Evolutionary conservation across 2,888 invertebrate genomes (phyloP), one percentile per base, ranked within the genome.

Genomic region (Zootermopsis nevadensis): DNA sequence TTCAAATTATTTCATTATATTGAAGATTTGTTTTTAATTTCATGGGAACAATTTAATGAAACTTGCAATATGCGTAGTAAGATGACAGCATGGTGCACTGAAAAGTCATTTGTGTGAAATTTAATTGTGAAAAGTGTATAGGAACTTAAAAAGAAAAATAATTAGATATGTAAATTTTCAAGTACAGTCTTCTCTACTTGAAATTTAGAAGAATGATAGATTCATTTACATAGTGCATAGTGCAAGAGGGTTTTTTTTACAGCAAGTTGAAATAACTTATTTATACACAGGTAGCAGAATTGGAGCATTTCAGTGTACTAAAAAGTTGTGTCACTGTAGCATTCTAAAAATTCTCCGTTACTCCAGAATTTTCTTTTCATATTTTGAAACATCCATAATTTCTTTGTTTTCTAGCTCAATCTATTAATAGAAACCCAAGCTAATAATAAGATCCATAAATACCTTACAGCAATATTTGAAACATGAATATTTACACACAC

Each of bases 351-450:
- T 69, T 33, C 19, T 22, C 22, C 2, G 15, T 69, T 69, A 31
- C 10, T 69, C 22, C 31, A 7, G 31, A 6, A 2, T 69, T 30
- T 69, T 60, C 55, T 55, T 55, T 42, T 15, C 8, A 15, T 42
- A 15, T 1, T 48, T 66, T 66, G 12, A 30, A 66, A 66, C 6
- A 12, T 66, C 27, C 66, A 15, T n/a, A n/a, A 60, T n/a, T 60
- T 3, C 35, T 77, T 31, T 30, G 60, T 38, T 35, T 79, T 79
- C 66, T 60, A 79, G 60, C 79, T 66, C 60, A 66, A 74, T 38
- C 79, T 66, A 79, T 79, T 79, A 60, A 35, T 66, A 79, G 38
- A 79, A 79, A 60, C 79, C 79, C 79, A 66, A 79, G 79, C 79
- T 74, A 79, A 60, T 35, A 79, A 35, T 79, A 35, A 77, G 77